Conservation (phyloP, 2,113 vertebrate genomes). For the Cariama cristata region DNA sequence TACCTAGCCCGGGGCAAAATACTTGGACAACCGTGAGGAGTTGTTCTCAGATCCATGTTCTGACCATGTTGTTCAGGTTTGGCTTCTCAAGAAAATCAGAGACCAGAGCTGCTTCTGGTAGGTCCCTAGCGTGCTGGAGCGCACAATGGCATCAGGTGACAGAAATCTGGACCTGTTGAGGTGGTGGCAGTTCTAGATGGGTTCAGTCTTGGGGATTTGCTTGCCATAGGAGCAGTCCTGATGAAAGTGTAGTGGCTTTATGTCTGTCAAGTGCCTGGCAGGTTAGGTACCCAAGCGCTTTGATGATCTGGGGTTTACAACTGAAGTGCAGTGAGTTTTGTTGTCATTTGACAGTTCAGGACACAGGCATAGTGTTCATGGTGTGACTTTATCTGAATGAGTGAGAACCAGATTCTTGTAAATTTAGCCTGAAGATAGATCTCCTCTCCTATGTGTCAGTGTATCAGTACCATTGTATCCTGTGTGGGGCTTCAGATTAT, state of each 20-base stretch:
- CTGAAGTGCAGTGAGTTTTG: background rate
- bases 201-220: background rate
- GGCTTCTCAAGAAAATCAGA: background rate
- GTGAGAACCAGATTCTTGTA: background rate
- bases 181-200: background rate
- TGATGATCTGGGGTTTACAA: background rate
- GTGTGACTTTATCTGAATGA: background rate
- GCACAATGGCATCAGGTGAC: accelerated
- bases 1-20: background rate
- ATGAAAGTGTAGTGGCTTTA: background rate
- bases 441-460: background rate
- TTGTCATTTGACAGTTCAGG: background rate
- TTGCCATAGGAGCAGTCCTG: background rate
- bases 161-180: background rate
- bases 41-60: background rate
- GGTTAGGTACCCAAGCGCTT: background rate
- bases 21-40: background rate
- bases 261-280: background rate
- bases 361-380: background rate
- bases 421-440: background rate
- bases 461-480: background rate
- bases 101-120: background rate
- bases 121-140: background rate
- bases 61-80: background rate
- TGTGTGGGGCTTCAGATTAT: background rate